A percentile compares a stretch with the other conserved stretches of the same genome.
Conservation (phyloP, 2,888 invertebrate genomes). For the Labia minor region DNA sequence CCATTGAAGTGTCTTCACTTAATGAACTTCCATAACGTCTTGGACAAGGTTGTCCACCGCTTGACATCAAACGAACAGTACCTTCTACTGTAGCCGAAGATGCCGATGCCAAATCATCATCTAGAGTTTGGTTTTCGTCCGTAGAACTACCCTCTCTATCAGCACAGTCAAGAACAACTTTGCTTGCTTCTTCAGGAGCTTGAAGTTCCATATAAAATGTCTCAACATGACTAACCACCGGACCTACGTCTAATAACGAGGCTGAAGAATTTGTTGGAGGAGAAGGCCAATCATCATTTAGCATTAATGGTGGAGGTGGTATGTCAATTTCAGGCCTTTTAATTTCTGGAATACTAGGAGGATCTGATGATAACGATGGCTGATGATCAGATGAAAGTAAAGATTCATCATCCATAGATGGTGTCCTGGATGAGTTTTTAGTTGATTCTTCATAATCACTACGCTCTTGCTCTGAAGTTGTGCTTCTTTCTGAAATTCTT, state of each 20-base stretch:
- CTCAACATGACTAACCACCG: constrained; percentile 64
- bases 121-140: constrained; percentile 56
- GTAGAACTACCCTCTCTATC: constrained; percentile 53
- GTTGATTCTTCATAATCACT: constrained; percentile 63
- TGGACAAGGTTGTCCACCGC: constrained; percentile 35
- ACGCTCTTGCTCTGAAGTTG: constrained; percentile 72
- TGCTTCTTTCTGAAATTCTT: constrained; percentile 77
- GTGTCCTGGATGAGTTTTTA: constrained; percentile 72
- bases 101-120: constrained; percentile 44
- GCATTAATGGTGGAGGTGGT: constrained; percentile 62
- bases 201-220: constrained; percentile 68
- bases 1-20: constrained; percentile 78
- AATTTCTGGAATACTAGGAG: constrained; percentile 44
- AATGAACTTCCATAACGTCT: constrained; percentile 51
- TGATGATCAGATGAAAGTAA: constrained; percentile 74
- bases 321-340: constrained; percentile 35
- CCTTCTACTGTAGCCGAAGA: constrained; percentile 67
- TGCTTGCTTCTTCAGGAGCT: constrained; percentile 59
- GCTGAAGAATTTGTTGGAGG: constrained; percentile 53
- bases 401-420: constrained; percentile 75
- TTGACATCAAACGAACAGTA: constrained; percentile 71
- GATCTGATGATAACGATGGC: constrained; percentile 74
- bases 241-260: constrained; percentile 47
- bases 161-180: constrained; percentile 59
- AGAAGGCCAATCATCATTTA: constrained; percentile 72